Conservation (phyloP, 2,797 vertebrate species). For the Dendrocincla fuliginosa region DNA sequence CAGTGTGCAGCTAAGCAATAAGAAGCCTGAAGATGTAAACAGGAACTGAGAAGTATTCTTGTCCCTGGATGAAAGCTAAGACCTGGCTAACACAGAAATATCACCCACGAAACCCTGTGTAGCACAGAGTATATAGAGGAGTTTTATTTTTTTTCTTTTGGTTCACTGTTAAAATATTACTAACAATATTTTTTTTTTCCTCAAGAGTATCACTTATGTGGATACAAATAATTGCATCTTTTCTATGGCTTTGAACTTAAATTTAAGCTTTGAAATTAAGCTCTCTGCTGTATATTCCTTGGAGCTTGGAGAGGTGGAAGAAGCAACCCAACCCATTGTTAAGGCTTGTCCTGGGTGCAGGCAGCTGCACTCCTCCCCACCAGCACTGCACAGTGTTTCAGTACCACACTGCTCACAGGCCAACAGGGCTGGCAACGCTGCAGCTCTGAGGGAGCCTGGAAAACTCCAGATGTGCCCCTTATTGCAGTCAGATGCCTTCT, state of each 20-base stretch:
- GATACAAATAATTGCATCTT: background rate
- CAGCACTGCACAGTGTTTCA: rapidly evolving
- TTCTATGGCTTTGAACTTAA: background rate
- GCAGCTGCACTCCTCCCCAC: background rate
- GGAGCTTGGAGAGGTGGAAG: background rate
- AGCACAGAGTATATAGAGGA: background rate
- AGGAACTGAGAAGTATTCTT: background rate
- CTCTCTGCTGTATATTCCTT: background rate
- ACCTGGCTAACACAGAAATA: background rate
- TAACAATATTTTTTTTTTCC: background rate
- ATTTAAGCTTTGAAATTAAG: background rate
- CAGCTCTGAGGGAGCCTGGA: background rate
- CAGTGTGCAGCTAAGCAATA: background rate
- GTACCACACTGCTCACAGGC: too few species aligned
- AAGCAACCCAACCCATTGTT: background rate
- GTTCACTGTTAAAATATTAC: background rate
- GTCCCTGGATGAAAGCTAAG: background rate
- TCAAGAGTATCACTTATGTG: background rate
- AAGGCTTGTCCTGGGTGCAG: background rate
- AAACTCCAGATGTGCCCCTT: background rate
- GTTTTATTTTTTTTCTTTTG: background rate
- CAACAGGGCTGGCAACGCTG: background rate
- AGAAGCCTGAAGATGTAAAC: background rate
- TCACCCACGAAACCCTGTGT: background rate
- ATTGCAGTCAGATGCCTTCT: background rate